phyloP scores from a whole-genome alignment of 2,797 vertebrate species.

The Poeciliopsis turneri region DNA sequence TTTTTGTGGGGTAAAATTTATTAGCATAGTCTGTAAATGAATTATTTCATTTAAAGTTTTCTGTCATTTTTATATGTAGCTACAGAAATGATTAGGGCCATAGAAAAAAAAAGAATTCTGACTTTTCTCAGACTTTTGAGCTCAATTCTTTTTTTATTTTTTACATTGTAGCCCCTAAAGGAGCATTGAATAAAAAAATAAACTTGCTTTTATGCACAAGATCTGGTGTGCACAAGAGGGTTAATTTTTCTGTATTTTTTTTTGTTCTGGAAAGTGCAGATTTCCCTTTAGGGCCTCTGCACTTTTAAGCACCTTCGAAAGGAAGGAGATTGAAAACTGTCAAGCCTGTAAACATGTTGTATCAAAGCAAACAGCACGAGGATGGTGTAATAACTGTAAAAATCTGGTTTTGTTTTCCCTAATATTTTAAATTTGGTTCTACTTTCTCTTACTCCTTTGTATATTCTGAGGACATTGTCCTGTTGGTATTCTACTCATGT shows the following conservation, averaged over 20 bases:
- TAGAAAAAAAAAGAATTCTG: too few relatives aligned
- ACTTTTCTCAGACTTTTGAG: too few relatives aligned
- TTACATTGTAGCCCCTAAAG: too few relatives aligned
- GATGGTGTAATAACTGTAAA: neutral
- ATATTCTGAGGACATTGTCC: constrained; percentile 65
- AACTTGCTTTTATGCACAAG: too few relatives aligned
- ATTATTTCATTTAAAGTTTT: neutral
- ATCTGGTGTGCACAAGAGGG: too few relatives aligned
- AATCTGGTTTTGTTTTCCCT: neutral
- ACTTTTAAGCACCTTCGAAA: neutral
- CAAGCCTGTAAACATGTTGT: neutral
- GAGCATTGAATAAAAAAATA: too few relatives aligned
- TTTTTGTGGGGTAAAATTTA: neutral
- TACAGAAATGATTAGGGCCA: too few relatives aligned
- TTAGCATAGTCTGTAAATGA: neutral
- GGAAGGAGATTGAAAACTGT: neutral
- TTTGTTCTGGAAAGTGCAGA: too few relatives aligned
- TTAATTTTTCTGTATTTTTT: too few relatives aligned
- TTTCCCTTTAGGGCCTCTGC: too few relatives aligned
- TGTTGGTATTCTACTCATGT: constrained; percentile 73
- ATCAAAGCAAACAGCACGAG: too few relatives aligned
- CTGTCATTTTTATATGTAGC: neutral
- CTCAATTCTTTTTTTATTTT: too few relatives aligned
- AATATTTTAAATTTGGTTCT: neutral
- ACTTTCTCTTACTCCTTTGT: constrained; percentile 31